Evolutionary conservation across 2,113 vertebrate genomes (phyloP).

Genomic region (Collichthys lucidus): DNA sequence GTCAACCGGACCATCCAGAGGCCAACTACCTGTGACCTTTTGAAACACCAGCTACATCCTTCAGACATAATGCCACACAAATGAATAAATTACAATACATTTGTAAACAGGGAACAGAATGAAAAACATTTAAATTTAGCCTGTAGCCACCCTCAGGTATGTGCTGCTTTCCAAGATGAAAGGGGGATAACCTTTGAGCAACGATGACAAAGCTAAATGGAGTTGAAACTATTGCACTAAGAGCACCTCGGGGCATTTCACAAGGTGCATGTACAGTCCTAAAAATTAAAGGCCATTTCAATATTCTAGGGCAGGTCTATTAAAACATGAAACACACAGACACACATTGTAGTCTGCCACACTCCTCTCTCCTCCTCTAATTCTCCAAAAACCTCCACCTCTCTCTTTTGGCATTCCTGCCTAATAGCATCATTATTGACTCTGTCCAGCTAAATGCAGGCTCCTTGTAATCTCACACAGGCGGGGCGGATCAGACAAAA

Average conservation of each 20-base stretch:
- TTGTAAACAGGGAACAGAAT: slow-evolving; percentile 7
- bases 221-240: slow-evolving; percentile 33
- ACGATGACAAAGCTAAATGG: slow-evolving; percentile 59
- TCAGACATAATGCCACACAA: not conserved
- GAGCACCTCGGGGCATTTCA: slow-evolving; percentile 36
- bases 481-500: slow-evolving; percentile 63
- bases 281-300: slow-evolving; percentile 77
- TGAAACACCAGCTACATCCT: slow-evolving; percentile 4
- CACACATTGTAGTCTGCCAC: slow-evolving; percentile 63
- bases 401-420: slow-evolving; percentile 81
- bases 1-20: not conserved
- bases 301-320: slow-evolving; percentile 63
- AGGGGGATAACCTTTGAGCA: slow-evolving; percentile 42
- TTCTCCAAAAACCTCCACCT: slow-evolving; percentile 66
- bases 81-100: not conserved
- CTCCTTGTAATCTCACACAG: slow-evolving; percentile 82
- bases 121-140: not conserved
- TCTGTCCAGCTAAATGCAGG: slow-evolving; percentile 75
- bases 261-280: slow-evolving; percentile 34
- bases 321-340: slow-evolving; percentile 70
- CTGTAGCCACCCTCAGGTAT: slow-evolving; percentile 47
- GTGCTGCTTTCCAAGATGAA: slow-evolving; percentile 51
- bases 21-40: slow-evolving; percentile 10
- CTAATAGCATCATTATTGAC: slow-evolving; percentile 85
- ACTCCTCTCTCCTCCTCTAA: slow-evolving; percentile 60